phyloP scores from a whole-genome alignment of 2,113 vertebrate genomes.

The Engystomops pustulosus region DNA sequence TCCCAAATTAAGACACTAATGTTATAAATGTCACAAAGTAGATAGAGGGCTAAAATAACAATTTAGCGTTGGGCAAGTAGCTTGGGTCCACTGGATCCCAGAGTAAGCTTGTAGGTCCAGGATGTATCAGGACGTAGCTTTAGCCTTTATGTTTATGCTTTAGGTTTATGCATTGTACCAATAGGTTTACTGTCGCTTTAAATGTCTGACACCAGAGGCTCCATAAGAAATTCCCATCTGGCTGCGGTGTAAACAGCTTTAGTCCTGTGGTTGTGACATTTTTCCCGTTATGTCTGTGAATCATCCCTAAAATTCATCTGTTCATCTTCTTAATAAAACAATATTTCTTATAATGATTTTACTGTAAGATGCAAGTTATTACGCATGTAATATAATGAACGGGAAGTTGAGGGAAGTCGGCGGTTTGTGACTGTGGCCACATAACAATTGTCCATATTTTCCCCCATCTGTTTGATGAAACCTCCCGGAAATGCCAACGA shows the following conservation, averaged over 20 bases:
- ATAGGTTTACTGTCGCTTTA: background rate
- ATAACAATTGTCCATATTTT: no score
- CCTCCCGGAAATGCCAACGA: background rate
- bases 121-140: no score
- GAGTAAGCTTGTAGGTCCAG: no score
- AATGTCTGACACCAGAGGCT: background rate
- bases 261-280: background rate
- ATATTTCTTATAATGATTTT: background rate
- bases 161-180: no score
- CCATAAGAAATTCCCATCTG: background rate
- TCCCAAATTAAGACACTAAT: no score
- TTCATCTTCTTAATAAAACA: background rate
- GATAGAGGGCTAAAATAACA: no score
- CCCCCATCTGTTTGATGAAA: no score
- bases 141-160: no score
- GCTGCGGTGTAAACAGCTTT: background rate
- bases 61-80: no score
- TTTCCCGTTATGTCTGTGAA: background rate
- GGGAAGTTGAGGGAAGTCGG: background rate
- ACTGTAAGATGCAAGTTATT: background rate
- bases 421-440: background rate
- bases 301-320: background rate
- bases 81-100: no score
- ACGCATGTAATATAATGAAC: background rate
- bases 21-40: no score